phyloP scores from a whole-genome alignment of 2,888 invertebrate genomes.

The Drosophila cognata region DNA sequence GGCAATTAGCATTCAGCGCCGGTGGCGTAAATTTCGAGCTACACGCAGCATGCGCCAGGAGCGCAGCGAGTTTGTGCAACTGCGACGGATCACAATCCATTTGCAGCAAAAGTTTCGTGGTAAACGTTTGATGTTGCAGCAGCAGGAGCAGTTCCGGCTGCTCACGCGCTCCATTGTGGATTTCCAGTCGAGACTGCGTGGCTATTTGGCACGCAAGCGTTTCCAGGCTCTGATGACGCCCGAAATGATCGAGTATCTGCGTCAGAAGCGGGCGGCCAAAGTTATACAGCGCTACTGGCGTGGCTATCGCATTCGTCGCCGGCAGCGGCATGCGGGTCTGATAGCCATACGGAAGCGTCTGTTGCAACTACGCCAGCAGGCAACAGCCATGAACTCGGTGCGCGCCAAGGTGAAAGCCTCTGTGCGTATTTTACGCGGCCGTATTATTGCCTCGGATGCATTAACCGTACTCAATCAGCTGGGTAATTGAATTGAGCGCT shows the following conservation, averaged over 20 bases:
- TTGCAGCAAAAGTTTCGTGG: constrained; percentile 85
- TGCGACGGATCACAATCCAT: constrained; percentile 66
- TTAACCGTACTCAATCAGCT: constrained; percentile 79
- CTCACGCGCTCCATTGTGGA: constrained; percentile 47
- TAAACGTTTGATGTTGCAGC: constrained; percentile 82
- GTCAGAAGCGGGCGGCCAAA: constrained; percentile 86
- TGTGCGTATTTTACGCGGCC: constrained; percentile 80
- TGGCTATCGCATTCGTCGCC: constrained; percentile 85
- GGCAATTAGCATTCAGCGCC: constrained; percentile 63
- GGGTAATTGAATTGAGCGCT: constrained; percentile 63
- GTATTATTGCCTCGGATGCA: constrained; percentile 81
- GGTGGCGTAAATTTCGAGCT: constrained; percentile 80
- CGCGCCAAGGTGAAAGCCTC: constrained; percentile 80
- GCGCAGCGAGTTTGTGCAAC: constrained; percentile 60
- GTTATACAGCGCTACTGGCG: constrained; percentile 88
- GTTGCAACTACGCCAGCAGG: constrained; percentile 65
- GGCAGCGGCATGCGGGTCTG: constrained; percentile 71
- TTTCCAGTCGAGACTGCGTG: constrained; percentile 85
- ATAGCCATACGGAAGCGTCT: constrained; percentile 77
- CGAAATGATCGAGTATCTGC: constrained; percentile 85
- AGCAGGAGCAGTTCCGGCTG: constrained; percentile 74
- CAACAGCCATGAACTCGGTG: constrained; percentile 74
- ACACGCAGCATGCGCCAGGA: constrained; percentile 64
- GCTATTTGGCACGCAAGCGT: constrained; percentile 86
- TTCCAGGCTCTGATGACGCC: constrained; percentile 85